A percentile compares a stretch with the other conserved stretches of the same genome.
phyloP scores from a whole-genome alignment of 2,888 invertebrate genomes.

The Patella depressa region DNA sequence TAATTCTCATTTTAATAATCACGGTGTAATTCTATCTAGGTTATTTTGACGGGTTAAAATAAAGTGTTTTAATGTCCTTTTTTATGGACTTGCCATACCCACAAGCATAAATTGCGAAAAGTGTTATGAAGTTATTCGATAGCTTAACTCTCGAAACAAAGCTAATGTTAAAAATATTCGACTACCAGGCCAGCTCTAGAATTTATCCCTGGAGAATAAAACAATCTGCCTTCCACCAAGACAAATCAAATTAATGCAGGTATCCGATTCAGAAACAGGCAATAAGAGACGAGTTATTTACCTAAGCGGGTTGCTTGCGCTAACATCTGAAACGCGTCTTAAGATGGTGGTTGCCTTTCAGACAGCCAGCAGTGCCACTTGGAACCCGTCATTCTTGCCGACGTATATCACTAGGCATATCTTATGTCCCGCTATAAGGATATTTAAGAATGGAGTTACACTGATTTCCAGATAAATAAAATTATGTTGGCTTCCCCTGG shows the following conservation, averaged over 20 bases:
- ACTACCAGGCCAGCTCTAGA: not conserved
- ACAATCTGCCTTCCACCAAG: conserved; percentile 2
- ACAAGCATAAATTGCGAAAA: not conserved
- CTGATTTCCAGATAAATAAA: not conserved
- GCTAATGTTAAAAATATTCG: not conserved
- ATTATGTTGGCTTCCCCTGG: conserved; percentile 2
- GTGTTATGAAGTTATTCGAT: not conserved
- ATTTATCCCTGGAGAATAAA: not conserved
- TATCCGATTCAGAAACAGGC: not conserved
- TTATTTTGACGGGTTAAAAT: not conserved
- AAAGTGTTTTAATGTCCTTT: not conserved
- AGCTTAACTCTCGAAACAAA: not conserved
- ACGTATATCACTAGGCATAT: not conserved
- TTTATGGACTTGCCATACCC: conserved; percentile 5
- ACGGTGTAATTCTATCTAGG: not conserved
- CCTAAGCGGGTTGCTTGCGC: not conserved
- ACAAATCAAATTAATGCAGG: conserved; percentile 2
- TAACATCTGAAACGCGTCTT: not conserved
- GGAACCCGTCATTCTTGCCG: not conserved
- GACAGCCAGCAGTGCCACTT: not conserved
- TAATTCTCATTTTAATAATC: conserved; percentile 2
- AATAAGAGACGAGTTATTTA: not conserved
- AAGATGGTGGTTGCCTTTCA: not conserved
- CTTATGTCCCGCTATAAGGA: not conserved
- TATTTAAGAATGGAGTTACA: conserved; percentile 8